phyloP scores from a whole-genome alignment of 2,113 vertebrate species.

The Ailurus styani region DNA sequence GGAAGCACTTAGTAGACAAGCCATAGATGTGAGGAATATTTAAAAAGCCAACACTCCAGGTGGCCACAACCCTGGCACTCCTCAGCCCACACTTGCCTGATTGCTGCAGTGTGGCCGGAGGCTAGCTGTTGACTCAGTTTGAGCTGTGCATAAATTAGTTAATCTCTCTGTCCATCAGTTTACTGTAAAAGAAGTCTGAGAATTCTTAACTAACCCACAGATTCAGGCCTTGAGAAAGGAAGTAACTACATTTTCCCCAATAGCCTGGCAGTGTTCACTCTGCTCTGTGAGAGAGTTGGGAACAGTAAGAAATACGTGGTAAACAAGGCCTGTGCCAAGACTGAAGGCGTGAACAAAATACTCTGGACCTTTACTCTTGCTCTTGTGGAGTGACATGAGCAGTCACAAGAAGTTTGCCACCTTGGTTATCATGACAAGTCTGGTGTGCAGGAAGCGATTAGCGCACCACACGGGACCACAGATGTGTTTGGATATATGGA shows the following conservation, averaged over 20 bases:
- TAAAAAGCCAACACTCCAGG: not conserved
- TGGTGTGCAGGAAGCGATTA: too few species aligned
- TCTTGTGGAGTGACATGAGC: not conserved
- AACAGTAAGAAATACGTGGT: not conserved
- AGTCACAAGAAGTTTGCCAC: not conserved
- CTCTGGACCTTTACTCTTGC: not conserved
- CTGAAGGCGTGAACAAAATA: not conserved
- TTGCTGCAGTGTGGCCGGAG: not conserved
- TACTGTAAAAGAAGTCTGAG: not conserved
- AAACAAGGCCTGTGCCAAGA: not conserved
- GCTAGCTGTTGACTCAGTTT: not conserved
- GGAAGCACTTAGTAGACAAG: not conserved
- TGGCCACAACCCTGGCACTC: not conserved
- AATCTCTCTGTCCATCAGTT: not conserved
- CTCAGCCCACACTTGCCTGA: not conserved
- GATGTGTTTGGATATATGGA: not conserved
- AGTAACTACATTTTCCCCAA: not conserved
- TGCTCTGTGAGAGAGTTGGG: not conserved
- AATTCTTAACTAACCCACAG: not conserved
- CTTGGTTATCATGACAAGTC: not conserved
- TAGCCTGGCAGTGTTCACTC: not conserved
- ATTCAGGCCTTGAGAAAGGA: not conserved
- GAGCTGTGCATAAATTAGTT: not conserved
- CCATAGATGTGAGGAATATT: not conserved
- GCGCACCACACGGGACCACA: rapidly evolving